Base-by-base conservation (phyloP, 2,113 vertebrate species). In the Spea bombifrons region DNA sequence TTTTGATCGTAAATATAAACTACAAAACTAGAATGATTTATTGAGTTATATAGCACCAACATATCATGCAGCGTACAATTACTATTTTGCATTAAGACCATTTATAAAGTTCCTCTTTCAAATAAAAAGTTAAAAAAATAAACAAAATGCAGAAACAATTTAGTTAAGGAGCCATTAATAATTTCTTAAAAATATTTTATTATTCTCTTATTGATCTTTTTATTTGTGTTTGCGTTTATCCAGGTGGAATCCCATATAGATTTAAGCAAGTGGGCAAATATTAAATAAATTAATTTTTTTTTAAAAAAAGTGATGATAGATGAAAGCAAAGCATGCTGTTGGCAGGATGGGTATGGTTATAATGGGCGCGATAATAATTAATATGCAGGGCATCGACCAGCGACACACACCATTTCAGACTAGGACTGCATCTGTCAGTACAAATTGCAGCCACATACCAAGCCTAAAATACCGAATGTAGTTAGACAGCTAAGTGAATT, bases 401-500 rank as follows among this genome's bases (percentile, higher is more conserved):
- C 83, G 89, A 86, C 88, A 86, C 89, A 85, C 87, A 83, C 88
- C 89, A 85, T 88, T 89, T 85, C 88, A 88, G 85, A 81, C 86
- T 76, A 81, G 86, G 83, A 84, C 82, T 87, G 88, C 90, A 91
- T 87, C 92, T 92, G 90, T 91, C 91, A 90, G 89, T 85, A 89
- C 89, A 84, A 90, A 91, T 91, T 65, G 84, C 81, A 83, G 74
- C 83, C 80, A 45, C 79, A 55, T 67, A 78, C 63, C 73, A 85
- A 85, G 86, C 89, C 86, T 77, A 87, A 84, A 87, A 86, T 83
- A 50, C 88, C 46, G 78, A 90, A 92, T 90, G 87, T 87, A 84
- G 88, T 91, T 91, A 92, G 91, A 91, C 91, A 90, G 91, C 89
- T 90, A 91, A 91, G 84, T 87, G 90, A 92, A 92, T 92, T 90